A percentile compares a stretch with the other conserved stretches of the same genome.
Conservation (phyloP, 1,140 invertebrate genomes). For the Drosophila neocordata region DNA sequence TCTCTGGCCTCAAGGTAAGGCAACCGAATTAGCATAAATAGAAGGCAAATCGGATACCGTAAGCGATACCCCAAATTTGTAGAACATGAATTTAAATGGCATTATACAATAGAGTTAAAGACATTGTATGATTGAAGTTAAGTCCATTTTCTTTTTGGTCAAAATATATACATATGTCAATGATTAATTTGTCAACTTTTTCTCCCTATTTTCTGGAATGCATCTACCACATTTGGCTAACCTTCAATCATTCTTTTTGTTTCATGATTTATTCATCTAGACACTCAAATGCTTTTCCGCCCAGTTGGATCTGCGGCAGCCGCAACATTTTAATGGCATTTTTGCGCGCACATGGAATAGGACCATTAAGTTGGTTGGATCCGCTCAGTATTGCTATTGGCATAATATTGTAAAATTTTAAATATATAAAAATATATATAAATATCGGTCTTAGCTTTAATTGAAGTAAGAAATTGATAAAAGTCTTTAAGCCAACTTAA, state of each 20-base stretch:
- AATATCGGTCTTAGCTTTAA: slow-evolving; percentile 41
- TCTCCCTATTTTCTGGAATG: background rate
- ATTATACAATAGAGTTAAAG: slow-evolving; percentile 12
- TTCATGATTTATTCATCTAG: slow-evolving; percentile 72
- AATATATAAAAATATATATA: slow-evolving; percentile 5
- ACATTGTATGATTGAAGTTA: background rate
- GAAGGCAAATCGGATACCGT: background rate
- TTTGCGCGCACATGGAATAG: slow-evolving; percentile 44
- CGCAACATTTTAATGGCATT: slow-evolving; percentile 69
- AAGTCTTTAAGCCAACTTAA: background rate
- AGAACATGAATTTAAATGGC: background rate
- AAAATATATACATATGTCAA: background rate
- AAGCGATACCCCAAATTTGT: background rate
- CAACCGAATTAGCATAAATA: slow-evolving; percentile 14
- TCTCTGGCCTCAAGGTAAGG: slow-evolving; percentile 12
- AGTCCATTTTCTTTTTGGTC: background rate
- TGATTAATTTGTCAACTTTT: slow-evolving; percentile 15
- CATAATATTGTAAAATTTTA: slow-evolving; percentile 29
- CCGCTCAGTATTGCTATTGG: slow-evolving; percentile 2
- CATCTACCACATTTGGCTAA: slow-evolving; percentile 13
- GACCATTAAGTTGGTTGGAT: slow-evolving; percentile 34
- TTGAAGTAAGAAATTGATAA: slow-evolving; percentile 44
- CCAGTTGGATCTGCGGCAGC: slow-evolving; percentile 55
- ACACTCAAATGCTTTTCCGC: slow-evolving; percentile 61
- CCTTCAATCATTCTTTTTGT: slow-evolving; percentile 74